Evolutionary conservation across 2,888 invertebrate species (phyloP).

Genomic region (Punctoribates punctum): DNA sequence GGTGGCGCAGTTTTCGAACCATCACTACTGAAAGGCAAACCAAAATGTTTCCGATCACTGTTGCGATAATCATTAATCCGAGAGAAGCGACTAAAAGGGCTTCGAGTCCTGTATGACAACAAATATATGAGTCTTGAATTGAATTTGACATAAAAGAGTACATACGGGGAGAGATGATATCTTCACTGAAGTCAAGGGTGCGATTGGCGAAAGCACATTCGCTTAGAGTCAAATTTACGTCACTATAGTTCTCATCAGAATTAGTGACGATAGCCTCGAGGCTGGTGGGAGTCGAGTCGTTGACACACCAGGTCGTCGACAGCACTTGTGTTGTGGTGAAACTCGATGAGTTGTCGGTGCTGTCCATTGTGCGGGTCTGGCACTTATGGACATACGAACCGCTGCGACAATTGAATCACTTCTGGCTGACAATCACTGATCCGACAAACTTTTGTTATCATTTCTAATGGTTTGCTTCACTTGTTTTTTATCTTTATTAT

Average conservation of each 20-base stretch:
- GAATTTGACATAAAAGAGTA: background rate
- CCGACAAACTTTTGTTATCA: conserved; percentile 8
- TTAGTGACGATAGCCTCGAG: background rate
- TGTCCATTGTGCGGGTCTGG: conserved; percentile 15
- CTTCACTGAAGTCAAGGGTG: background rate
- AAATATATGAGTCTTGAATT: background rate
- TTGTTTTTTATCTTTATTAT: background rate
- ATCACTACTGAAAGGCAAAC: conserved; percentile 59
- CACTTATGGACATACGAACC: conserved; percentile 20
- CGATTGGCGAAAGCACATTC: conserved; percentile 7
- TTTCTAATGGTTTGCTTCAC: background rate
- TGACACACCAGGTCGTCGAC: background rate
- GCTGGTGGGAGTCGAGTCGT: background rate
- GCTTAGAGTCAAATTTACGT: conserved; percentile 3
- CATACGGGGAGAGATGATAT: background rate
- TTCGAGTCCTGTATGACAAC: conserved; percentile 32
- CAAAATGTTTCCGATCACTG: conserved; percentile 58
- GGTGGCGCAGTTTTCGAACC: conserved; percentile 56
- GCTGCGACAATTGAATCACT: background rate
- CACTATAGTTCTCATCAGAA: background rate
- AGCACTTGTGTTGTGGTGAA: background rate
- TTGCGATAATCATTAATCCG: conserved; percentile 54
- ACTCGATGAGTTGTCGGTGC: background rate
- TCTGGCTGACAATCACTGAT: background rate
- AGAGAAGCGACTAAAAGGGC: conserved; percentile 43